phyloP scores from a whole-genome alignment of 2,113 vertebrate genomes.

The Pionites leucogaster region DNA sequence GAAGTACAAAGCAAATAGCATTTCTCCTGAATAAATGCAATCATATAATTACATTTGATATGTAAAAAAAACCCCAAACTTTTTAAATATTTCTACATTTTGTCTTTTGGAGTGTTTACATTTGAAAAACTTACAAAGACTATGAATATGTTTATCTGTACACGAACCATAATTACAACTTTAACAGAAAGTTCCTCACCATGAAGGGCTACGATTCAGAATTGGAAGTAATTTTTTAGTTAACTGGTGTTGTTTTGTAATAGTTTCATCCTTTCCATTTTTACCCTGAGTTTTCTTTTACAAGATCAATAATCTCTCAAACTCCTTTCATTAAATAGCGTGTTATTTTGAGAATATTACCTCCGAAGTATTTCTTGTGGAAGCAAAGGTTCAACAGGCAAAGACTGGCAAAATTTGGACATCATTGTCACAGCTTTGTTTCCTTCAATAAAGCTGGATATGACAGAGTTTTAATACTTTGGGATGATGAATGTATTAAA shows the following conservation, averaged over 20 bases:
- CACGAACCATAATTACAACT: background rate
- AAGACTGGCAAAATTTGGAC: background rate
- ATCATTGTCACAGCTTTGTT: background rate
- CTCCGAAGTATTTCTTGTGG: background rate
- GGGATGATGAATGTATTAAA: background rate
- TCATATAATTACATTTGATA: conserved; percentile 36
- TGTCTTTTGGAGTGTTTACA: background rate
- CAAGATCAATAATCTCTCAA: background rate
- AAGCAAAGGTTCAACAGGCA: background rate
- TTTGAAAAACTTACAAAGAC: background rate
- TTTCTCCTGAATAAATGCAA: conserved; percentile 51
- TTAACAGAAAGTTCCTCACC: background rate
- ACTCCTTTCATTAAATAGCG: background rate
- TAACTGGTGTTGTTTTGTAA: background rate
- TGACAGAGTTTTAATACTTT: background rate
- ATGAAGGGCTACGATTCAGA: background rate
- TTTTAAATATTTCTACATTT: background rate
- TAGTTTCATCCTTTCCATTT: background rate
- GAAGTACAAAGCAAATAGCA: conserved; percentile 50
- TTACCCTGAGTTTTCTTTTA: background rate
- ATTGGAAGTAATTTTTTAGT: background rate
- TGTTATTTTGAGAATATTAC: background rate
- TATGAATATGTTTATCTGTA: background rate
- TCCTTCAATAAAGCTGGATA: background rate
- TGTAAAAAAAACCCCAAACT: background rate